phyloP scores from a whole-genome alignment of 2,113 vertebrate genomes.

The Nyctereutes procyonoides region DNA sequence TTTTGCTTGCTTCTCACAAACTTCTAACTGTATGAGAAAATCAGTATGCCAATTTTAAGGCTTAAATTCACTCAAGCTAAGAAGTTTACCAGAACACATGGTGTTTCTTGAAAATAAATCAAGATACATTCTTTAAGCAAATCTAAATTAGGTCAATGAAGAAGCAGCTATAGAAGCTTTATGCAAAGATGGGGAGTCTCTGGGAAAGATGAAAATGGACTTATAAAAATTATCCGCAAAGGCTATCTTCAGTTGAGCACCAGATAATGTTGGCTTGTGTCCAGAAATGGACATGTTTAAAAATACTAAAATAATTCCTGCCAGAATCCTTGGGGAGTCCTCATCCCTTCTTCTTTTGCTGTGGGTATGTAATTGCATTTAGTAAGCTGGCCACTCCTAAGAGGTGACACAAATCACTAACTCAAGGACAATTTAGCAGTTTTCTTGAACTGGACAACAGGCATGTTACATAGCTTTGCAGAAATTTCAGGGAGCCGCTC shows the following conservation, averaged over 20 bases:
- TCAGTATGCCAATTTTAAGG: not conserved
- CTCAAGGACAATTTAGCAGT: not conserved
- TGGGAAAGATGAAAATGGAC: not conserved
- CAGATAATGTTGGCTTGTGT: not conserved
- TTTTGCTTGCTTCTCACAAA: not conserved
- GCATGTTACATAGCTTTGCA: not conserved
- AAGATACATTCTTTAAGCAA: not conserved
- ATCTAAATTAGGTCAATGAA: constrained; percentile 26
- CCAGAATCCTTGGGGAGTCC: not conserved
- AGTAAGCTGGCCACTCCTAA: not conserved
- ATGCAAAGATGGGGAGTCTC: not conserved
- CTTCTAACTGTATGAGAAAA: not conserved
- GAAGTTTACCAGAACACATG: not conserved
- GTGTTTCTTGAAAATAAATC: constrained; percentile 16
- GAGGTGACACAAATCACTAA: not conserved
- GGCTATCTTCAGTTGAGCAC: not conserved
- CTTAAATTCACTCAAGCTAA: constrained; percentile 5
- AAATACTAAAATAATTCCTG: not conserved
- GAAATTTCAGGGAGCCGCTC: not conserved
- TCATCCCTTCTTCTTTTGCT: not conserved
- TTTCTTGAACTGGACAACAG: not conserved
- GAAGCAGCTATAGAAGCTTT: not conserved
- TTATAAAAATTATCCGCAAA: constrained; percentile 1
- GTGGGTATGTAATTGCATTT: not conserved
- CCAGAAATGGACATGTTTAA: not conserved